Evolutionary conservation across 2,888 invertebrate species (phyloP), one percentile per base, ranked within the genome.

Genomic region (Euclidia mi): DNA sequence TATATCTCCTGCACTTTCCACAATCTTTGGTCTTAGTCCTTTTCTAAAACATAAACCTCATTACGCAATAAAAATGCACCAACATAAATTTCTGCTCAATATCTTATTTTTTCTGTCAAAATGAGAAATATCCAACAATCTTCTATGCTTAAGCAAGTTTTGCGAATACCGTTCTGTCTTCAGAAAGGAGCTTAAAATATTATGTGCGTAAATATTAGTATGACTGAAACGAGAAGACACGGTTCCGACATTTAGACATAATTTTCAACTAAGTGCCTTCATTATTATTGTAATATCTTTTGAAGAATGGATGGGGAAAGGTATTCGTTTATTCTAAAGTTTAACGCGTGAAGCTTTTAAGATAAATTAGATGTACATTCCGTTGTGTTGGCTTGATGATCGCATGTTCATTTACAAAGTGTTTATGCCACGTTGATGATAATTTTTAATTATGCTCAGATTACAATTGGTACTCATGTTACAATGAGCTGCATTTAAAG

Each of bases 141-240:
- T 52, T 59, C 50, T 44, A n/a, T 42, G 47, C 35, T 32, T 67
- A 61, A 57, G 38, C 20, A 53, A 59, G 61, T 75, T 69, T 76
- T 66, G 69, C 56, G 60, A 62, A 58, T 52, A 44, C 46, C 38
- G 43, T 58, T 55, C 47, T 31, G 51, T 47, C 37, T 32, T 51
- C 44, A 45, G 56, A 58, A 49, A 32, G 38, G 42, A 50, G 64
- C 61, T 68, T 69, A 65, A 62, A 59, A 70, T 76, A 76, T 76
- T 53, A 64, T 52, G 76, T 73, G 62, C 58, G 73, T 71, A 56
- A 74, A 56, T 49, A 60, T 56, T 70, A 66, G 70, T 43, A 59
- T 51, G 35, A 55, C 44, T 65, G 53, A 50, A 63, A 73, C 34
- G 44, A 35, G 28, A 28, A 38, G 31, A 43, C 51, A 52, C 34